Percentiles rank a stretch among this genome's conserved stretches.
These are phyloP conservation scores for Sebastes kiyomatsui DNA, from an alignment of 2,797 vertebrate species.

Conservation along the genomic window DNA sequence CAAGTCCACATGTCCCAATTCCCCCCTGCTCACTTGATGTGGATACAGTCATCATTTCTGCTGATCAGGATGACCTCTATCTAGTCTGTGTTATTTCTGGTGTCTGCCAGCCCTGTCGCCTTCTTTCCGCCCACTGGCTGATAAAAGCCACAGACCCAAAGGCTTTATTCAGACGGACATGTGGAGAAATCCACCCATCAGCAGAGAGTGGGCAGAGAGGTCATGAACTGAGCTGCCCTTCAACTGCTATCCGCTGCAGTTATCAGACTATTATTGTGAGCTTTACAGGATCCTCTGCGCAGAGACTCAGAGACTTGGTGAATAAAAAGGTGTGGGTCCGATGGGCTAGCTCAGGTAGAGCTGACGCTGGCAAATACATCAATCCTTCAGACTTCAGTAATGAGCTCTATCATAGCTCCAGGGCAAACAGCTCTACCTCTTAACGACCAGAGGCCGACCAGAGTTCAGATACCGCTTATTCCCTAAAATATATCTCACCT, in stretches of 20 bases:
- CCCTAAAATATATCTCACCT: not conserved
- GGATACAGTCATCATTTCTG: constrained; percentile 57
- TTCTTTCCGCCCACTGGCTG: constrained; percentile 68
- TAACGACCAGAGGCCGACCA: not conserved
- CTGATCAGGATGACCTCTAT: constrained; percentile 66
- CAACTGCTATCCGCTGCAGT: constrained; percentile 23
- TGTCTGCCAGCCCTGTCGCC: constrained; percentile 59
- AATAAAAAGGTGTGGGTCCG: constrained; percentile 15
- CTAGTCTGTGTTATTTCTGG: constrained; percentile 74
- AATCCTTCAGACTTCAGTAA: constrained; percentile 2
- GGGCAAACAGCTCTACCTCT: not conserved
- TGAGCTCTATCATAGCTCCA: not conserved
- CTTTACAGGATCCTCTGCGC: constrained; percentile 1
- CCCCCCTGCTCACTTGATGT: constrained; percentile 23
- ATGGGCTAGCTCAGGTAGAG: not conserved
- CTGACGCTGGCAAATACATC: constrained; percentile 14
- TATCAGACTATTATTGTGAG: constrained; percentile 40
- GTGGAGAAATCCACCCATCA: constrained; percentile 66
- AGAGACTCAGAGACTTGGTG: constrained; percentile 1
- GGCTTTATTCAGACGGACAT: constrained; percentile 60
- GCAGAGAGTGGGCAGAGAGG: constrained; percentile 58
- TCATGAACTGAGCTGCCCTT: constrained; percentile 44
- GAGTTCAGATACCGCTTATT: not conserved
- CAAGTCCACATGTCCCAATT: constrained; percentile 2
- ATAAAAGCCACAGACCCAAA: constrained; percentile 63